phyloP scores from a whole-genome alignment of 2,888 invertebrate species.

The Protonemura montana region DNA sequence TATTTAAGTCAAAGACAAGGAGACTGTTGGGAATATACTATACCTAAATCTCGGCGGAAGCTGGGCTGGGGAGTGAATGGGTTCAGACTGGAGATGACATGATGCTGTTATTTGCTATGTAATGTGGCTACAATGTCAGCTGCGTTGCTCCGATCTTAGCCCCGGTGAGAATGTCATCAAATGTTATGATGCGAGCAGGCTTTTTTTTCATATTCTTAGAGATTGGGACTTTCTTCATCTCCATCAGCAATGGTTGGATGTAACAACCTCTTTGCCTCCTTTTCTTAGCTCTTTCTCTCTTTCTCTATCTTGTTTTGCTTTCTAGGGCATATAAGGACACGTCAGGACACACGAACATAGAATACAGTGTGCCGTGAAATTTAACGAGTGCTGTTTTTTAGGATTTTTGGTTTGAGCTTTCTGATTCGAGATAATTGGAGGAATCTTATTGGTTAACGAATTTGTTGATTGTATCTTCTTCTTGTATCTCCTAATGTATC shows the following conservation, averaged over 20 bases:
- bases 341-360: too few relatives aligned
- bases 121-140: not conserved
- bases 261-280: not conserved
- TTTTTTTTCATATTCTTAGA: slow-evolving; percentile 38
- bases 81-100: not conserved
- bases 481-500: too few relatives aligned
- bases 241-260: slow-evolving; percentile 14
- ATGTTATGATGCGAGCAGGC: slow-evolving; percentile 37
- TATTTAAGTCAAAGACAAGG: slow-evolving; percentile 21
- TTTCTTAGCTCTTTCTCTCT: not conserved
- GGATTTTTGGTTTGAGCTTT: too few relatives aligned
- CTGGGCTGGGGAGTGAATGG: not conserved
- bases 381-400: too few relatives aligned
- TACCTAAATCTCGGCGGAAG: not conserved
- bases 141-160: not conserved
- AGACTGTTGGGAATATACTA: slow-evolving; percentile 23
- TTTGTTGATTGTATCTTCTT: too few relatives aligned
- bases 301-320: not conserved
- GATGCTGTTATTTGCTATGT: not conserved
- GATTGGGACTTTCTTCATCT: slow-evolving; percentile 38
- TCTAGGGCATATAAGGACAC: too few relatives aligned
- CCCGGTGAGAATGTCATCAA: slow-evolving; percentile 34
- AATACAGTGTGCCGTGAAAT: too few relatives aligned
- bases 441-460: too few relatives aligned
- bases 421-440: too few relatives aligned